phyloP scores from a whole-genome alignment of 2,797 vertebrate genomes.

The Micropoecilia bifurca region DNA sequence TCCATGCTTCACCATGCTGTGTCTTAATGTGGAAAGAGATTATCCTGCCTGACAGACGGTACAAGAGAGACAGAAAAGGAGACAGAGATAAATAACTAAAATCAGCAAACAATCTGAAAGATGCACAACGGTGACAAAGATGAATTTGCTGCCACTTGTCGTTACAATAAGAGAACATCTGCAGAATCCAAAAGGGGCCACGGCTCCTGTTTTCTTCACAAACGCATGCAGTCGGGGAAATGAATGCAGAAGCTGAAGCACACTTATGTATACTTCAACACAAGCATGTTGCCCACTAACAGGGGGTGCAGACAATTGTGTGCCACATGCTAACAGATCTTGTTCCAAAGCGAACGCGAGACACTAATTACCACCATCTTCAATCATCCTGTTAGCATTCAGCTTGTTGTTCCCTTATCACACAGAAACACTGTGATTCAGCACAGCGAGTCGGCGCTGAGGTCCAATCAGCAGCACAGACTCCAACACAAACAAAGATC shows the following conservation, averaged over 20 bases:
- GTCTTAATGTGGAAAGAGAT: conserved; percentile 19
- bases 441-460: background rate
- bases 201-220: background rate
- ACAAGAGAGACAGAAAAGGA: background rate
- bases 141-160: background rate
- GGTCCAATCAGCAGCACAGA: conserved; percentile 29
- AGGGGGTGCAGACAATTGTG: conserved; percentile 10
- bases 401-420: conserved; percentile 48
- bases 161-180: background rate
- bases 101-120: background rate
- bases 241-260: conserved; percentile 15
- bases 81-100: conserved; percentile 4
- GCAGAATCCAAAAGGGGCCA: background rate
- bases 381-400: conserved; percentile 51
- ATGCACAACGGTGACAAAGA: background rate
- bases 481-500: conserved; percentile 16
- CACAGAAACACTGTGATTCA: conserved; percentile 54
- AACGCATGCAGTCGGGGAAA: conserved; percentile 8
- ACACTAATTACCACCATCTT: conserved; percentile 59
- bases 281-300: background rate
- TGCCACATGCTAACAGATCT: conserved; percentile 40
- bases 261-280: background rate
- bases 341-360: conserved; percentile 31
- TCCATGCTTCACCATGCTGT: conserved; percentile 8
- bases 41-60: conserved; percentile 1